Percentiles rank a stretch among this genome's conserved stretches.
phyloP scores from a whole-genome alignment of 2,888 invertebrate species.

The Acrobasis suavella region DNA sequence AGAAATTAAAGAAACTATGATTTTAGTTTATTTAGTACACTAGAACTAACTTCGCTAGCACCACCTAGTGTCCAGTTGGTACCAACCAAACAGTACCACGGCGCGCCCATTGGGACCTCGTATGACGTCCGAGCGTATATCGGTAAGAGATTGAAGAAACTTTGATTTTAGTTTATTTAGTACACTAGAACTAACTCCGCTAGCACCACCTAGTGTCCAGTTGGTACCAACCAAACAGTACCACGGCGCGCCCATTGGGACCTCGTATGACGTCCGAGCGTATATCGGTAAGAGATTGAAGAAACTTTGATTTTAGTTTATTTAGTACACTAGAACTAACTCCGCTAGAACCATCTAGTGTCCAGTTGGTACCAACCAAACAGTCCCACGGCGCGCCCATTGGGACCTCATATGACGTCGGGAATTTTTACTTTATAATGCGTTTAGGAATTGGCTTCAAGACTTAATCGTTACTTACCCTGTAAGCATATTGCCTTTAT shows the following conservation, averaged over 20 bases:
- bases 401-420: slow-evolving; percentile 94
- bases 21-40: slow-evolving; percentile 31
- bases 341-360: slow-evolving; percentile 93
- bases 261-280: slow-evolving; percentile 93
- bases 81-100: slow-evolving; percentile 94
- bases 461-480: no score
- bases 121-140: slow-evolving; percentile 94
- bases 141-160: slow-evolving; percentile 82
- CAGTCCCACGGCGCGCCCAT: slow-evolving; percentile 95
- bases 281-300: slow-evolving; percentile 87
- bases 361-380: slow-evolving; percentile 94
- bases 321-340: slow-evolving; percentile 88
- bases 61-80: slow-evolving; percentile 96
- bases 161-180: neutral
- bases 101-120: slow-evolving; percentile 95
- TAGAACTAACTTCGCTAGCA: slow-evolving; percentile 91
- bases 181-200: slow-evolving; percentile 87
- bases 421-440: no score
- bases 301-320: no score
- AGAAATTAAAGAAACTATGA: slow-evolving; percentile 49
- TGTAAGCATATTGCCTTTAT: no score
- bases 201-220: slow-evolving; percentile 95
- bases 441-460: no score
- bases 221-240: slow-evolving; percentile 95
- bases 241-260: slow-evolving; percentile 94